A percentile compares a stretch with the other conserved stretches of the same genome.
Evolutionary conservation across 2,888 invertebrate genomes (phyloP).

Genomic region (Tetrapedia diversipes): DNA sequence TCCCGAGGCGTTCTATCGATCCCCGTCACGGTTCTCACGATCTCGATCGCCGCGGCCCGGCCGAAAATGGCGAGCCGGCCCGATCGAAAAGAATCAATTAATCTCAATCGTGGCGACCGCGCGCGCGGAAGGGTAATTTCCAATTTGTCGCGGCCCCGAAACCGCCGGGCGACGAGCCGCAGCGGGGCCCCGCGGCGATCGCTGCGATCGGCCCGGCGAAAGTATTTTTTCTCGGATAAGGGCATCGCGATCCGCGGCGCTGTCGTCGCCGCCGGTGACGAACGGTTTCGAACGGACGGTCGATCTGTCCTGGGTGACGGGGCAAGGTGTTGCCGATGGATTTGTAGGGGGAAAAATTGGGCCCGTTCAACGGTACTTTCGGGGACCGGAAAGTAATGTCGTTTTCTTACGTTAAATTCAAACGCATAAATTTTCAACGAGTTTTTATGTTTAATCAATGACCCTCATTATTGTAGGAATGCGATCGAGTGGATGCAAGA

Average conservation of each 20-base stretch:
- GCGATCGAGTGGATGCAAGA: too few relatives aligned
- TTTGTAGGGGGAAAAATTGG: background rate
- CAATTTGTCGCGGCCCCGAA: conserved; percentile 80
- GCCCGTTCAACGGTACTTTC: background rate
- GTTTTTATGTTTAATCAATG: too few relatives aligned
- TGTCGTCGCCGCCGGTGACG: conserved; percentile 60
- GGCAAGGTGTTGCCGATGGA: background rate
- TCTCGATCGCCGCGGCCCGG: conserved; percentile 64
- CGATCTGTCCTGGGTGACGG: background rate
- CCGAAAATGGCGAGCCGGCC: conserved; percentile 68
- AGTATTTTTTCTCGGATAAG: conserved; percentile 65
- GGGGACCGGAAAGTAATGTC: too few relatives aligned
- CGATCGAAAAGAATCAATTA: conserved; percentile 72
- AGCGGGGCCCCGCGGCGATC: conserved; percentile 33
- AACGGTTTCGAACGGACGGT: conserved; percentile 31
- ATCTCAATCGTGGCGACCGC: conserved; percentile 71
- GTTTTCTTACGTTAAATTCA: too few relatives aligned
- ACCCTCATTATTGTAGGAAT: too few relatives aligned
- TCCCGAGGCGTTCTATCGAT: conserved; percentile 60
- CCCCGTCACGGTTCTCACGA: conserved; percentile 71
- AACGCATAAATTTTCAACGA: too few relatives aligned
- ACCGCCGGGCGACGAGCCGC: conserved; percentile 14
- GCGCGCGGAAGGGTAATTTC: conserved; percentile 76
- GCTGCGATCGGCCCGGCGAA: conserved; percentile 62
- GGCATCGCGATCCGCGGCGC: conserved; percentile 52